Evolutionary conservation across 2,113 vertebrate genomes (phyloP), one percentile per base, ranked within the genome.

Genomic region (Balaenoptera acutorostrata): DNA sequence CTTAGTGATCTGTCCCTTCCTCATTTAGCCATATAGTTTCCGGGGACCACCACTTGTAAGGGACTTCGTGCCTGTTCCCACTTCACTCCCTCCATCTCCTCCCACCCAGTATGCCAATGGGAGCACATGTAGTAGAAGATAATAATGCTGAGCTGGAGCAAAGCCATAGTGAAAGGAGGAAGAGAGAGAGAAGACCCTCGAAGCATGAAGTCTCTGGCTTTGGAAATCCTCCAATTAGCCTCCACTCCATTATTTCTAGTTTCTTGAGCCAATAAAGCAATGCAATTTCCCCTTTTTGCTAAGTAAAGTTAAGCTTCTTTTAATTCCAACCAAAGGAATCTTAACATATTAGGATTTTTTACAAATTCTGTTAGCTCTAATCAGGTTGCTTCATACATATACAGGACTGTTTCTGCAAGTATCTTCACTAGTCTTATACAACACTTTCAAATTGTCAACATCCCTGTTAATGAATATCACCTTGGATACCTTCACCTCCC

Each of bases 261-360:
- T 88, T 95, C 36, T 88, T 82, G 61, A 95, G 44, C 36, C 78
- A 90, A 89, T 61, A 87, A 66, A 82, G 71, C 69, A 82, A 52
- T 55, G 81, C 5, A 49, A 41, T 64, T 77, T 87, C 25, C 3
- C 14, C 14, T 74, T 90, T 87, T 92, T 52, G 3, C 9, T 66
- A 66, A 59, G 27, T 64, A 27, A 36, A 74, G n/a, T 57, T 92
- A 84, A 36, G 29, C 46, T 90, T 96, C 55, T 75, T 81, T 2
- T 0, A 17, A 44, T 83, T 84, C 31, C 11, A 61, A 25, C n/a
- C 12, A 57, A 85, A 80, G 69, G 7, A 55, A 81, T 46, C 17
- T 6, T 64, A 61, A 64, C 57, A 86, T 87, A 66, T 72, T 82
- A 64, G 44, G 25, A 85, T 49, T 72, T 44, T 6, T 11, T 55